These are phyloP conservation scores for Spatulosminthurus flaviceps DNA, from an alignment of 2,888 invertebrate species.

Conservation along the genomic window DNA sequence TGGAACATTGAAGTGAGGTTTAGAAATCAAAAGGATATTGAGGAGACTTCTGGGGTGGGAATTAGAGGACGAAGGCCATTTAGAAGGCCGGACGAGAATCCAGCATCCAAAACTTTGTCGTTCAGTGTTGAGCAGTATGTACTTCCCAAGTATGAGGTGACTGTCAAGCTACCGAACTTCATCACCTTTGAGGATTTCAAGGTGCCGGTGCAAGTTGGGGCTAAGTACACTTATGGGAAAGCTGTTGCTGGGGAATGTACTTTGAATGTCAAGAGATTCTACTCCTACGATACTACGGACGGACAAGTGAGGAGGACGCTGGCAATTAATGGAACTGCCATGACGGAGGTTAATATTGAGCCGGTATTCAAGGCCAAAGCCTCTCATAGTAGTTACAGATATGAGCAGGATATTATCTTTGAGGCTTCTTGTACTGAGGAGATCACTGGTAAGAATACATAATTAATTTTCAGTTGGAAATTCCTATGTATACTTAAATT, in stretches of 20 bases:
- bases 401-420: conserved; percentile 80
- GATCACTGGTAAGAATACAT: conserved; percentile 75
- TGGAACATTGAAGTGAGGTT: conserved; percentile 70
- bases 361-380: conserved; percentile 67
- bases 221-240: conserved; percentile 72
- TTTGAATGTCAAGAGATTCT: neutral
- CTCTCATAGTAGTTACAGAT: conserved; percentile 72
- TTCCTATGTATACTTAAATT: too few species aligned
- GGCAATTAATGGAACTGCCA: conserved; percentile 35
- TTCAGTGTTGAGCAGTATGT: conserved; percentile 90
- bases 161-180: conserved; percentile 82
- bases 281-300: neutral
- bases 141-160: conserved; percentile 90
- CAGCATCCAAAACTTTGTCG: conserved; percentile 72
- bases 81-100: neutral
- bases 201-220: conserved; percentile 79
- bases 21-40: neutral
- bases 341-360: conserved; percentile 47
- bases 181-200: conserved; percentile 81
- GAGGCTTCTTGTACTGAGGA: conserved; percentile 90
- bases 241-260: conserved; percentile 40
- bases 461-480: neutral
- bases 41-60: neutral
- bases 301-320: neutral
- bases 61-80: neutral